These are phyloP conservation scores for Dasypolia templi DNA, from an alignment of 2,888 invertebrate genomes.

Conservation along the genomic window DNA sequence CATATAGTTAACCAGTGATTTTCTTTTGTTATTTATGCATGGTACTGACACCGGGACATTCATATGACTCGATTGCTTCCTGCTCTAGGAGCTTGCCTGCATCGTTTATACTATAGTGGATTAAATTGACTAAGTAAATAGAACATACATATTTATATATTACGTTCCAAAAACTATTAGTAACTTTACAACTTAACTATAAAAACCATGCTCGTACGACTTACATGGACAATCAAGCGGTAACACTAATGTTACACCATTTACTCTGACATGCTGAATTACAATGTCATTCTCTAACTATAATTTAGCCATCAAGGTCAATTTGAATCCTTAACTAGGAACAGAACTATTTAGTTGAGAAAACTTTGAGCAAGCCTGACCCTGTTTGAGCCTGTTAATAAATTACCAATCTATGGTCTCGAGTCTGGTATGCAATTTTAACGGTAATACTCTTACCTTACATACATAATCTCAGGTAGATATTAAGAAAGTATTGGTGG, in stretches of 20 bases:
- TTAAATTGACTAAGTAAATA: not conserved
- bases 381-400: not conserved
- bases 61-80: not conserved
- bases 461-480: no score
- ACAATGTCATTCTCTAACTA: slow-evolving; percentile 26
- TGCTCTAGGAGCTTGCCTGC: not conserved
- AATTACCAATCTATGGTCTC: not conserved
- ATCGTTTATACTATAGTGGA: not conserved
- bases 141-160: not conserved
- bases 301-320: slow-evolving; percentile 15
- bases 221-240: slow-evolving; percentile 61
- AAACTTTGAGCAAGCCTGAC: not conserved
- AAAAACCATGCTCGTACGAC: slow-evolving; percentile 25
- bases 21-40: not conserved
- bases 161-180: no score
- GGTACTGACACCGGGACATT: not conserved
- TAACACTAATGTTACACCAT: slow-evolving; percentile 49
- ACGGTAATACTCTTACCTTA: no score
- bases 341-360: not conserved
- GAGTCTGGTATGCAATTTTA: not conserved
- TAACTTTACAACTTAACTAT: not conserved
- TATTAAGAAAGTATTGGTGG: not conserved
- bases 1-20: not conserved
- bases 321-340: not conserved
- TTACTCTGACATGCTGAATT: slow-evolving; percentile 40